Conservation (phyloP, 2,113 vertebrate genomes). For the Numenius arquata region DNA sequence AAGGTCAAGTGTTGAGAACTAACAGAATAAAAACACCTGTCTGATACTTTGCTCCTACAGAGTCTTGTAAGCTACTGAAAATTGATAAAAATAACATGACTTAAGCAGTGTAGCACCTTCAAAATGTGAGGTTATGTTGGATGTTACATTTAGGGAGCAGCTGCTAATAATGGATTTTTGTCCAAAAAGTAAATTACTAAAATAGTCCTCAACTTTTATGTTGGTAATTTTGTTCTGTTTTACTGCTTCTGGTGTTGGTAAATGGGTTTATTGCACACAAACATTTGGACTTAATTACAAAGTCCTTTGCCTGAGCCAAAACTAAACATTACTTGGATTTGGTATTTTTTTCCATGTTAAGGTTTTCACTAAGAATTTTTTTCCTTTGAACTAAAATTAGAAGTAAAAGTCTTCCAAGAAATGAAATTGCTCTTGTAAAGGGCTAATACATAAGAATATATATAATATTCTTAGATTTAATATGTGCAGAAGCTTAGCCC, state of each 20-base stretch:
- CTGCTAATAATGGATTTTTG: neutral
- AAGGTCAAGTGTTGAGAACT: neutral
- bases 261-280: neutral
- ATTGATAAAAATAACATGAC: neutral
- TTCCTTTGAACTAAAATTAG: neutral
- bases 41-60: neutral
- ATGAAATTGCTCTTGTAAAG: neutral
- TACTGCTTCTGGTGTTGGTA: constrained; percentile 1
- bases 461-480: neutral
- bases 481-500: neutral
- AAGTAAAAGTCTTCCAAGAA: neutral
- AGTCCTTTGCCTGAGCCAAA: constrained; percentile 7
- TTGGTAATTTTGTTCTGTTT: constrained; percentile 16
- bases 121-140: neutral
- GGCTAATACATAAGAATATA: neutral
- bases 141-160: neutral
- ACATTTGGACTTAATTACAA: constrained; percentile 17
- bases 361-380: neutral
- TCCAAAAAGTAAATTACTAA: neutral
- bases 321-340: neutral
- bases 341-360: neutral
- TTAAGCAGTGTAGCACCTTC: neutral
- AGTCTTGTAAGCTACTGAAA: neutral
- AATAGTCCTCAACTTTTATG: constrained; percentile 15
- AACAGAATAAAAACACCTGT: neutral